Evolutionary conservation across 2,888 invertebrate genomes (phyloP).

Genomic region (Eupeodes latifasciatus): DNA sequence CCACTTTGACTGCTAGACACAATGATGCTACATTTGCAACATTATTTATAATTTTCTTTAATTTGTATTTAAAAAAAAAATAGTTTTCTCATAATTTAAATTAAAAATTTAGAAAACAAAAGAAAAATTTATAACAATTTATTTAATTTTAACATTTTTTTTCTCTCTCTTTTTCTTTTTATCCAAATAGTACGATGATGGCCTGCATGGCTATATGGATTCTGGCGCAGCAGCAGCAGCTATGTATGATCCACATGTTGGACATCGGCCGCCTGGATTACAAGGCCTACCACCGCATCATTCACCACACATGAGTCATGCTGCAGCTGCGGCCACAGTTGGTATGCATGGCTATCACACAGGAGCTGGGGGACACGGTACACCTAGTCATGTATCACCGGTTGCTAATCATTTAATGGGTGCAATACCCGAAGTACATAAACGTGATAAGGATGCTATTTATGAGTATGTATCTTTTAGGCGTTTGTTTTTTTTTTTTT

Average conservation of each 20-base stretch:
- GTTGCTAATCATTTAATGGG: constrained; percentile 94
- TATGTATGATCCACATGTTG: constrained; percentile 92
- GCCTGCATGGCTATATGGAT: constrained; percentile 96
- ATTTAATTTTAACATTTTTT: neutral
- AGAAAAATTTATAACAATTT: constrained; percentile 29
- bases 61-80: constrained; percentile 27
- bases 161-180: constrained; percentile 51
- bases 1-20: constrained; percentile 62
- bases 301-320: constrained; percentile 92
- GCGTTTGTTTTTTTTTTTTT: constrained; percentile 37
- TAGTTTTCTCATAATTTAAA: constrained; percentile 54
- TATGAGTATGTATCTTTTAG: constrained; percentile 93
- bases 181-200: constrained; percentile 94
- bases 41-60: neutral
- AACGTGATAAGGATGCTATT: constrained; percentile 99
- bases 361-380: constrained; percentile 84
- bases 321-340: constrained; percentile 87
- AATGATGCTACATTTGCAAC: constrained; percentile 23
- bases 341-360: constrained; percentile 87
- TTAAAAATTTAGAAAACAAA: constrained; percentile 27
- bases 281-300: constrained; percentile 89
- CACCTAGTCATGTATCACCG: constrained; percentile 92
- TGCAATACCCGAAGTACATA: constrained; percentile 95
- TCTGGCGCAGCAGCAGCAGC: constrained; percentile 86
- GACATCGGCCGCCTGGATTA: constrained; percentile 86